Base-by-base conservation (phyloP, 2,113 vertebrate genomes). In the Sylvilagus bachmani region DNA sequence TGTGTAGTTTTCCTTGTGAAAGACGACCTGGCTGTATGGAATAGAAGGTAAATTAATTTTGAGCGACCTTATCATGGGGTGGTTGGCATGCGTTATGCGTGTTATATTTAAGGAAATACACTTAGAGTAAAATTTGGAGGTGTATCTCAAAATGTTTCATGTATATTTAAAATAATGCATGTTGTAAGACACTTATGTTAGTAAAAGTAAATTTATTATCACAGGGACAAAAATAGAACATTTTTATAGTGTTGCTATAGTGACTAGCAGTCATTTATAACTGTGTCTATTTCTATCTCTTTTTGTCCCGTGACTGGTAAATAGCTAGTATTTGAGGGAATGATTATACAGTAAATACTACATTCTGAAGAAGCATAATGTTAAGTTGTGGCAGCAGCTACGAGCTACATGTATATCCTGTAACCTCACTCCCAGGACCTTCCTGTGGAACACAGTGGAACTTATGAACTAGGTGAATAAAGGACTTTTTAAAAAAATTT, bases 241-340 rank as follows among this genome's bases (percentile, higher is more conserved):
- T 78, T 89, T n/a, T 38, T 14, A 74, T 62, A n/a, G 53, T 77
- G 90, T 94, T 96, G 84, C 92, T 77, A 83, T 89, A 80, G 94
- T 79, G 66, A 96, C 75, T 33, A 74, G 29, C 70, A 71, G 71
- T 66, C 75, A 89, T 93, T 91, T 75, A 86, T 44, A 71, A 75
- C 66, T 58, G 38, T 31, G 80, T 24, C 73, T 87, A 14, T 96
- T 86, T 93, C 66, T 36, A 53, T 91, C 24, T 93, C 91, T 58
- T 70, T 44, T 77, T 83, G 77, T 77, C 96, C 69, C 49, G 73
- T 75, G 71, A 89, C 73, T 66, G 82, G 70, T 79, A 89, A 91
- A 66, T 25, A 86, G 66, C 74, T 66, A 53, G 49, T 49, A 66
- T 90, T 77, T 44, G 77, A 82, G 66, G 66, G 17, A 80, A 10